These are phyloP conservation scores for Aphaenogaster ashmeadi DNA, from an alignment of 1,140 invertebrate genomes.

Conservation along the genomic window DNA sequence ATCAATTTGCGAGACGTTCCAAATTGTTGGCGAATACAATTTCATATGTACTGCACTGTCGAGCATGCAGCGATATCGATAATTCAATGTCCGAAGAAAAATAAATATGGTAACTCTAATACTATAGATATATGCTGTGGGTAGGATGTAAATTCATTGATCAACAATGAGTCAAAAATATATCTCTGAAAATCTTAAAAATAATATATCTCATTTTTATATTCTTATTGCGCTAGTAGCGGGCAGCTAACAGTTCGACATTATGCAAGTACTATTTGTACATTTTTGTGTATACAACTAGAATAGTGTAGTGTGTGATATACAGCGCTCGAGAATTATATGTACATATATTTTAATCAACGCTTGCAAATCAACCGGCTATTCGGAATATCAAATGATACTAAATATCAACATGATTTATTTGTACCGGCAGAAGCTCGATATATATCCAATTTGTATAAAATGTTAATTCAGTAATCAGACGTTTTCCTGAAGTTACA, in stretches of 20 bases:
- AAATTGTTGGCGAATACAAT: slow-evolving; percentile 48
- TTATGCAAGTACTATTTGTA: slow-evolving; percentile 65
- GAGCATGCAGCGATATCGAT: slow-evolving; percentile 61
- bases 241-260: slow-evolving; percentile 55
- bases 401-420: slow-evolving; percentile 10
- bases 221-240: slow-evolving; percentile 66
- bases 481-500: not conserved
- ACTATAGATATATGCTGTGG: slow-evolving; percentile 75
- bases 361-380: not conserved
- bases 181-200: slow-evolving; percentile 76
- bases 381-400: slow-evolving; percentile 28
- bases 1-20: slow-evolving; percentile 48
- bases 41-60: slow-evolving; percentile 24
- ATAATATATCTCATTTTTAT: slow-evolving; percentile 72
- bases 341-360: slow-evolving; percentile 20
- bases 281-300: slow-evolving; percentile 47
- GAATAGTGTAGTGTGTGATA: not conserved
- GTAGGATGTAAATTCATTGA: slow-evolving; percentile 83
- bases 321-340: slow-evolving; percentile 41
- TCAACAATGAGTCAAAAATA: slow-evolving; percentile 86
- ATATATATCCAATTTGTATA: slow-evolving; percentile 18
- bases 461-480: not conserved
- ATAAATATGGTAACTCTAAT: slow-evolving; percentile 72
- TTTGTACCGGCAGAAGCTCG: not conserved
- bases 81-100: slow-evolving; percentile 57